A percentile compares a stretch with the other conserved stretches of the same genome.
Evolutionary conservation across 2,113 vertebrate species (phyloP).

Genomic region (Potamarius usumacintae): DNA sequence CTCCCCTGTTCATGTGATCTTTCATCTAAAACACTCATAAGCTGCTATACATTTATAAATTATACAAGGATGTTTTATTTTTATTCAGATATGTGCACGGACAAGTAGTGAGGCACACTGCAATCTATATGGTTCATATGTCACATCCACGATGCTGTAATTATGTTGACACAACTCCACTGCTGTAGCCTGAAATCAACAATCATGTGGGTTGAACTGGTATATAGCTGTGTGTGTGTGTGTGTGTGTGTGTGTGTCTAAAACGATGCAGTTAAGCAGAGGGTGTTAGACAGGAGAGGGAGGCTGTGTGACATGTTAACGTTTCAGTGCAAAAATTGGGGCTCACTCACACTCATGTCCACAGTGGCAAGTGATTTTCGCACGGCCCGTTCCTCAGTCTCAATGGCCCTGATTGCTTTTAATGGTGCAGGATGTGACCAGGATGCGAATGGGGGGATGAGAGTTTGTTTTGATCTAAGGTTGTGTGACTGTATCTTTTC

Average conservation of each 20-base stretch:
- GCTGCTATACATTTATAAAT: not conserved
- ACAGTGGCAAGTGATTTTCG: constrained; percentile 50
- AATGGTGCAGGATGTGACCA: constrained; percentile 49
- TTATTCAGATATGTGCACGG: not conserved
- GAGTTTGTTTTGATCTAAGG: constrained; percentile 10
- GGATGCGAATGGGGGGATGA: constrained; percentile 9
- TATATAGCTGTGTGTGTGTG: not conserved
- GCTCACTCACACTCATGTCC: constrained; percentile 57
- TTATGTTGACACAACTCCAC: constrained; percentile 1
- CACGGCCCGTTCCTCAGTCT: constrained; percentile 16
- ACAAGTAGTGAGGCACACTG: not conserved
- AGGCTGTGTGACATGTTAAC: constrained; percentile 53
- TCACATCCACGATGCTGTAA: not conserved
- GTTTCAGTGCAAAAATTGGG: constrained; percentile 54
- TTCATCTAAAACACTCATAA: not conserved
- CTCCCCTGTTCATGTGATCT: not conserved
- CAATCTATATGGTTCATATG: not conserved
- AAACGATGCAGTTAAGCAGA: constrained; percentile 60
- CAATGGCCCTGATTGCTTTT: constrained; percentile 51
- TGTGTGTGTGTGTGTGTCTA: not conserved
- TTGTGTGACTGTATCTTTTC: constrained; percentile 44
- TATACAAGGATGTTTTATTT: not conserved
- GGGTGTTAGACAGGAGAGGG: constrained; percentile 30
- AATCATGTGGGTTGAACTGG: not conserved
- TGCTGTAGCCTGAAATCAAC: not conserved